A percentile compares a stretch with the other conserved stretches of the same genome.
Evolutionary conservation across 2,888 invertebrate species (phyloP).

Genomic region (Scaptomyza caliginosa): DNA sequence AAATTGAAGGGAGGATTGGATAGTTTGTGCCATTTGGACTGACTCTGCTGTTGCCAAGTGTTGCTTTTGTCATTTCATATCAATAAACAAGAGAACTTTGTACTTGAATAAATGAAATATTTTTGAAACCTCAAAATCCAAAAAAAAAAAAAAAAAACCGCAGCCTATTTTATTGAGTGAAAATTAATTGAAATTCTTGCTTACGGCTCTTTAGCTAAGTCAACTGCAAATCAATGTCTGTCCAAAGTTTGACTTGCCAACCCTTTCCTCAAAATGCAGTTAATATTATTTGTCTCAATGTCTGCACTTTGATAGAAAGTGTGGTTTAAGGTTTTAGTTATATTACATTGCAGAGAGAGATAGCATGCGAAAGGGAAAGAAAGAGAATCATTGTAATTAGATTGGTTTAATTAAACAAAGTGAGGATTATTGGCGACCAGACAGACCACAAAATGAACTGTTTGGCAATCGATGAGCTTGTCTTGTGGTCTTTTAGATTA

Average conservation of each 20-base stretch:
- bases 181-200: constrained; percentile 69
- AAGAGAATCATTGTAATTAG: constrained; percentile 7
- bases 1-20: neutral
- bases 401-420: constrained; percentile 29
- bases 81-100: neutral
- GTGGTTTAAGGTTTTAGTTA: constrained; percentile 33
- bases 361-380: neutral
- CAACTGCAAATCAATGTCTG: constrained; percentile 28
- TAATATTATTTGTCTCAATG: neutral
- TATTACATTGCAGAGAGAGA: constrained; percentile 6
- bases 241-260: neutral
- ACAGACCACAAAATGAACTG: neutral
- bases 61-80: constrained; percentile 6
- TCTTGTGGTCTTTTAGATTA: neutral
- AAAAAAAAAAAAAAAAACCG: constrained; percentile 4
- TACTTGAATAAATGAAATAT: neutral
- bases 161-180: constrained; percentile 43
- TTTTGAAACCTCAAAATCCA: neutral
- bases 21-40: neutral
- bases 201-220: constrained; percentile 37
- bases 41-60: constrained; percentile 48
- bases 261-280: neutral
- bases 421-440: neutral
- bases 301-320: constrained; percentile 14
- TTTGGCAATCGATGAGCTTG: neutral